A percentile compares a stretch with the other conserved stretches of the same genome.
phyloP scores from a whole-genome alignment of 2,113 vertebrate species.

The Toxostoma redivivum region DNA sequence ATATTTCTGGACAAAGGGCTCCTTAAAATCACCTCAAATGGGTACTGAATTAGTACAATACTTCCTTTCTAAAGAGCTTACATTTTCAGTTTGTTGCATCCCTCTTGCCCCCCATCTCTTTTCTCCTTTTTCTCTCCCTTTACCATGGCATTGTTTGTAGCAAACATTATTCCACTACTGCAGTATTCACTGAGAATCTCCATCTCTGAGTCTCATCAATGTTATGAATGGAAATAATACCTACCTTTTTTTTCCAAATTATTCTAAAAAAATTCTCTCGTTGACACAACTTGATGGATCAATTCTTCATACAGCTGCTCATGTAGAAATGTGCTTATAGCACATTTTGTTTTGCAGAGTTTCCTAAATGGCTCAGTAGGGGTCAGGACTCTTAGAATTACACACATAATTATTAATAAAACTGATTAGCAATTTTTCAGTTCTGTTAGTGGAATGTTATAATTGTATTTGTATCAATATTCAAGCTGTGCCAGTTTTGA shows the following conservation, averaged over 20 bases:
- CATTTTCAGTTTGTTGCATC: background rate
- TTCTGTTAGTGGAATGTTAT: background rate
- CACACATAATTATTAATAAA: conserved; percentile 45
- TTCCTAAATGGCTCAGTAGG: conserved; percentile 34
- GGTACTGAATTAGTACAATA: background rate
- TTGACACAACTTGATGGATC: background rate
- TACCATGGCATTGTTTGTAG: background rate
- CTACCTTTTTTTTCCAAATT: background rate
- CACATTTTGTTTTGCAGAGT: background rate
- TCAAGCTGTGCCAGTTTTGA: conserved; percentile 53
- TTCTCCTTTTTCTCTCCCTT: background rate
- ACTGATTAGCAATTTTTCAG: conserved; percentile 33
- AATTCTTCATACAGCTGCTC: background rate
- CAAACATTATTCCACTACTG: background rate
- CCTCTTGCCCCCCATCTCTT: background rate
- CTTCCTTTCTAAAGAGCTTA: background rate
- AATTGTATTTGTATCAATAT: conserved; percentile 61
- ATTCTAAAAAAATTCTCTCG: background rate
- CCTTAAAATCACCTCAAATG: background rate
- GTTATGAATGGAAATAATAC: background rate
- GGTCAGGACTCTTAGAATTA: background rate
- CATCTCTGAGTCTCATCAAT: background rate
- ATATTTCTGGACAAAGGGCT: background rate
- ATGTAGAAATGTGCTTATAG: background rate
- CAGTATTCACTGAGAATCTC: background rate